phyloP scores from a whole-genome alignment of 2,888 invertebrate genomes.

The Sabatieria punctata region DNA sequence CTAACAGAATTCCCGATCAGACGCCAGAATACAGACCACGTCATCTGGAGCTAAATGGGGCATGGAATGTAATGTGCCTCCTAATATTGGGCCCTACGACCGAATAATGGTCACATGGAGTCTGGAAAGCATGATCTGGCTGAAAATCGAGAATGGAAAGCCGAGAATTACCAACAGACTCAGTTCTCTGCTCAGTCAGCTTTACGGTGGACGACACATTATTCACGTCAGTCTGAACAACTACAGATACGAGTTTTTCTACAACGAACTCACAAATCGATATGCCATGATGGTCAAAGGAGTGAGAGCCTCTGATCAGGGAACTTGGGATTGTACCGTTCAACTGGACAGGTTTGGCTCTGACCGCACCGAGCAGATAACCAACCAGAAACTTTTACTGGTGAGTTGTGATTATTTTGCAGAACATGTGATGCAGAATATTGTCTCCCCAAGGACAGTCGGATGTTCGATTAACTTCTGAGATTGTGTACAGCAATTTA shows the following conservation, averaged over 20 bases:
- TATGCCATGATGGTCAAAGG: background rate
- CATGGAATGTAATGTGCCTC: no score
- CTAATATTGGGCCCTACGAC: background rate
- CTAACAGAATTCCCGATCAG: no score
- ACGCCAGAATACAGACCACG: no score
- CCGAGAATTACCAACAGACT: background rate
- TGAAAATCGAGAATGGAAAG: background rate
- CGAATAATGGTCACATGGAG: background rate
- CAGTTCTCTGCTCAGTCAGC: background rate
- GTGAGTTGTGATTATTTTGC: no score
- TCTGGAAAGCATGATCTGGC: background rate
- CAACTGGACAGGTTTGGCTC: no score
- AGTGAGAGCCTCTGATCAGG: background rate
- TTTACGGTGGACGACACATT: background rate
- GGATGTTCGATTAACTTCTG: no score
- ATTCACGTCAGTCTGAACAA: background rate
- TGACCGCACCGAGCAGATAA: no score
- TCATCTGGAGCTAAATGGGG: no score
- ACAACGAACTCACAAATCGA: background rate
- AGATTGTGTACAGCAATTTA: no score
- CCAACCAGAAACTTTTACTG: no score
- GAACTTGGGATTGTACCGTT: background rate
- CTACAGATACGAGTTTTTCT: background rate
- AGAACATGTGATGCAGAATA: no score
- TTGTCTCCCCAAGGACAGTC: no score